Percentiles rank a stretch among this genome's conserved stretches.
These are phyloP conservation scores for Rhagophthalmus giganteus DNA, from an alignment of 2,888 invertebrate species.

Conservation along the genomic window DNA sequence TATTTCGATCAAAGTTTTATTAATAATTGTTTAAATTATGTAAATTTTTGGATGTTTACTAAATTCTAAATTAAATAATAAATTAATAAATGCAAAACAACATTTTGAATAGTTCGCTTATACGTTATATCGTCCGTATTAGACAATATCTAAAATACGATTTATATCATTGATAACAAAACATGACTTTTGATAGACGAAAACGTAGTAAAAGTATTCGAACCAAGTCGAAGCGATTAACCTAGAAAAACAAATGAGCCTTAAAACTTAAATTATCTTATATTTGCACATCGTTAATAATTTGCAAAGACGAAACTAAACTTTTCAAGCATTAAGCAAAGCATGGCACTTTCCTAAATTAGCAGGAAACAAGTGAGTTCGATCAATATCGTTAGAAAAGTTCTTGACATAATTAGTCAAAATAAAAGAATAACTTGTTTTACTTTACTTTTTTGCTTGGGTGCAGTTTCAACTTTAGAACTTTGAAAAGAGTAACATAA, in stretches of 20 bases:
- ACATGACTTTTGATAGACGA: too few species aligned
- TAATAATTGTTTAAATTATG: too few species aligned
- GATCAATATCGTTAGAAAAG: constrained; percentile 22
- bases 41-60: too few species aligned
- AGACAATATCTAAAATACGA: too few species aligned
- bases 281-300: constrained; percentile 31
- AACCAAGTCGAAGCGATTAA: constrained; percentile 14
- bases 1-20: too few species aligned
- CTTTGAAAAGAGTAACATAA: neutral
- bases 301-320: constrained; percentile 21
- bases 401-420: constrained; percentile 15
- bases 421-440: constrained; percentile 7
- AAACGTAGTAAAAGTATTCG: too few species aligned
- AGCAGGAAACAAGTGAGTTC: constrained; percentile 22
- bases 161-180: too few species aligned
- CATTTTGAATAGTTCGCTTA: neutral
- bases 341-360: constrained; percentile 13
- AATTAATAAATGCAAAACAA: neutral
- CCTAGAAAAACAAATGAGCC: constrained; percentile 19
- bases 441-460: neutral
- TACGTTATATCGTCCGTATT: too few species aligned
- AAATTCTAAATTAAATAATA: too few species aligned
- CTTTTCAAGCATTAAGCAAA: constrained; percentile 20
- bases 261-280: constrained; percentile 25
- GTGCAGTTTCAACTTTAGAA: neutral